Percentiles rank a stretch among this genome's conserved stretches.
These are phyloP conservation scores for Pterocles gutturalis DNA, from an alignment of 2,113 vertebrate genomes.

Conservation along the genomic window DNA sequence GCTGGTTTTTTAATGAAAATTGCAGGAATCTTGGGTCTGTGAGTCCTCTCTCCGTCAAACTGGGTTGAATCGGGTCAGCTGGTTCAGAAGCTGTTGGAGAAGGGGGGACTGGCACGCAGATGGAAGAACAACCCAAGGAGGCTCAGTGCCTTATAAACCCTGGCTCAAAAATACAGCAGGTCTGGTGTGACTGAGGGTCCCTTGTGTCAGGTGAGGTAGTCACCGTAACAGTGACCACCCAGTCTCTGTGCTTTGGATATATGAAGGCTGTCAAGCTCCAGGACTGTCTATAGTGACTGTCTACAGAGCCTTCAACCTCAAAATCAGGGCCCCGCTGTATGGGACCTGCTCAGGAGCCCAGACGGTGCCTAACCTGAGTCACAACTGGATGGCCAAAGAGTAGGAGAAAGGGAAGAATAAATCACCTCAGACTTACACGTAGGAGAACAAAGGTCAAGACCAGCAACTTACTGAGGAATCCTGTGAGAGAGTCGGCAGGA, in stretches of 20 bases:
- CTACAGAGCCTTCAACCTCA: background rate
- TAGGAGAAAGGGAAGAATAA: background rate
- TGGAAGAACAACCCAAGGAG: background rate
- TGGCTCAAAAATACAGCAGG: background rate
- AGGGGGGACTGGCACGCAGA: background rate
- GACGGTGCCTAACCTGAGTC: background rate
- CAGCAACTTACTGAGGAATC: background rate
- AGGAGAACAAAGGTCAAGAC: background rate
- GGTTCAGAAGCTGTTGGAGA: background rate
- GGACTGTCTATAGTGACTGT: background rate
- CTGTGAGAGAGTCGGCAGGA: background rate
- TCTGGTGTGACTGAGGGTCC: background rate
- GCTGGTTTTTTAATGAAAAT: background rate
- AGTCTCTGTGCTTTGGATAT: background rate
- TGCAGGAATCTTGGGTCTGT: background rate
- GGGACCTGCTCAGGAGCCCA: background rate
- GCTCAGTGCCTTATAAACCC: background rate
- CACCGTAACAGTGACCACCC: rapidly evolving
- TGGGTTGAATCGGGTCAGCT: background rate
- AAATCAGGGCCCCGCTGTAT: rapidly evolving
- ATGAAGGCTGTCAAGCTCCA: background rate
- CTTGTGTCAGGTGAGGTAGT: background rate
- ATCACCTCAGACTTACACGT: background rate
- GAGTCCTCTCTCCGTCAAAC: background rate
- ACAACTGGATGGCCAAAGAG: background rate